These are phyloP conservation scores for Rattus rattus DNA, from an alignment of 2,113 vertebrate species.

Conservation along the genomic window DNA sequence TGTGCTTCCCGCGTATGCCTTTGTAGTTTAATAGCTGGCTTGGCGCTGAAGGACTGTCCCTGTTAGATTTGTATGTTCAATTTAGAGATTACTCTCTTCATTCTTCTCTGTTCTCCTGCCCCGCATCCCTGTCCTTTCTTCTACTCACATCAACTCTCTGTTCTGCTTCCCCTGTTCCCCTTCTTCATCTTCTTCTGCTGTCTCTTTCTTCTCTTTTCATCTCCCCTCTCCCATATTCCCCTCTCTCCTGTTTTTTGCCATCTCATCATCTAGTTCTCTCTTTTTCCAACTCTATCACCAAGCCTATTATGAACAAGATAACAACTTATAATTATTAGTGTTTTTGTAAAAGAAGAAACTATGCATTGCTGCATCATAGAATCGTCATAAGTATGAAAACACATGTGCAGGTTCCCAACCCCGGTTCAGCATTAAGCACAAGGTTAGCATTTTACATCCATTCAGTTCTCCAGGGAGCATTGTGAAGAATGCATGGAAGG, in stretches of 20 bases:
- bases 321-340: conserved; percentile 6
- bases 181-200: fast-evolving
- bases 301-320: background rate
- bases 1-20: conserved; percentile 6
- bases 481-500: background rate
- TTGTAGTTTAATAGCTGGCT: background rate
- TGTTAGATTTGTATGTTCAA: conserved; percentile 29
- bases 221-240: background rate
- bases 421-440: background rate
- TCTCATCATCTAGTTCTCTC: background rate
- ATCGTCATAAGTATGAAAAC: background rate
- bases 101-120: too few species aligned
- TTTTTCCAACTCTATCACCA: background rate
- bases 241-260: too few species aligned
- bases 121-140: background rate
- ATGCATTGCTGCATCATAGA: background rate
- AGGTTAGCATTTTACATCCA: background rate
- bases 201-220: too few species aligned
- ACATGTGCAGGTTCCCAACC: background rate
- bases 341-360: background rate
- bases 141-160: background rate
- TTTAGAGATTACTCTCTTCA: background rate
- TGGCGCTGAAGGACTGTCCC: conserved; percentile 30
- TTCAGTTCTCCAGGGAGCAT: background rate
- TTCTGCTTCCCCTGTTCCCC: background rate